Evolutionary conservation across 2,113 vertebrate genomes (phyloP).

Genomic region (Barbus barbus): DNA sequence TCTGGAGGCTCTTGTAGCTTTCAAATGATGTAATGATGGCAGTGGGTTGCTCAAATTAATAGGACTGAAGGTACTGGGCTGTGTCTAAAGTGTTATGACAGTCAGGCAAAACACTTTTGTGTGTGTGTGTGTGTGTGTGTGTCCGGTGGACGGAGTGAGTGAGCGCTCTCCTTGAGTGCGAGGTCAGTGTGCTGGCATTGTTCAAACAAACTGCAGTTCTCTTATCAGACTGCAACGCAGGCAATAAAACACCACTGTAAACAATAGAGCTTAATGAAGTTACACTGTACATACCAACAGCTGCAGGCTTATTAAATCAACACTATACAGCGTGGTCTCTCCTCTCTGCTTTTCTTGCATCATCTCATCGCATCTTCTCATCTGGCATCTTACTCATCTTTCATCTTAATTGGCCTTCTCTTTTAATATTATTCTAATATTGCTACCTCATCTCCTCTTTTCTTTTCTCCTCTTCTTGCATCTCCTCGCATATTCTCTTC

Average conservation of each 20-base stretch:
- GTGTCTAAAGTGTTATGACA: too few relatives aligned
- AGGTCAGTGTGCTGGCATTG: constrained; percentile 14
- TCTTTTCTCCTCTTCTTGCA: neutral
- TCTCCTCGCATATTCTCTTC: neutral
- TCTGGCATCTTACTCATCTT: neutral
- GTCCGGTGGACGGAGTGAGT: constrained; percentile 11
- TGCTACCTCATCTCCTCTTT: neutral
- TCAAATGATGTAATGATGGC: neutral
- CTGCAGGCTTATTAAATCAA: constrained; percentile 6
- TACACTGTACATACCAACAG: neutral
- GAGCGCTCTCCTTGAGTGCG: constrained; percentile 11
- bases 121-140: constrained; percentile 8
- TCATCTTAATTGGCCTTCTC: neutral
- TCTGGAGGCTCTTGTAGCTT: neutral
- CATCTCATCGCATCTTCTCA: neutral
- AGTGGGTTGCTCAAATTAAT: neutral
- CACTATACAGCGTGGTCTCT: neutral
- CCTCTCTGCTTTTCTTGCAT: neutral
- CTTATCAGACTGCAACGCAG: constrained; percentile 13
- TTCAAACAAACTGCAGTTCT: constrained; percentile 28
- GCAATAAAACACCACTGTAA: constrained; percentile 13
- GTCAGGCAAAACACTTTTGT: neutral
- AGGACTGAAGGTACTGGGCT: constrained; percentile 1
- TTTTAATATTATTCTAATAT: neutral
- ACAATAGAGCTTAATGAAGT: constrained; percentile 8